Base-by-base conservation (phyloP, 2,888 invertebrate species). In the Smittia sp. region DNA sequence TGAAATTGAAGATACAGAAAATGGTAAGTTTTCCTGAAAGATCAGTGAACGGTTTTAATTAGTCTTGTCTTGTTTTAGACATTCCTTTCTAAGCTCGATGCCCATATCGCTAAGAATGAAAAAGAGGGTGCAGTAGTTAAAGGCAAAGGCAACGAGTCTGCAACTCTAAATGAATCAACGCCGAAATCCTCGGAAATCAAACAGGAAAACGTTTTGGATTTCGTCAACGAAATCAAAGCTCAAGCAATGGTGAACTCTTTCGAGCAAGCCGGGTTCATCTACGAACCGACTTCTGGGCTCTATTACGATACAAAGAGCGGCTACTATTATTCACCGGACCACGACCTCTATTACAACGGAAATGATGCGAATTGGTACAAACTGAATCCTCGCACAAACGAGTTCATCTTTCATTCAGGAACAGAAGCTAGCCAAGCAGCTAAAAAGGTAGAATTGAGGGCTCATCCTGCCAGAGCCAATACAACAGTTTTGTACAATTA, bases 321-420 rank as follows among this genome's bases (percentile, higher is more conserved):
- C 75, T 95, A 93, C 83, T 95, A 95, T 83, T 95, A 94, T 80
- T 93, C 94, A 54, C 78, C 96, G 95, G 91, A 92, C 80, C 87
- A 90, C 78, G 91, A 92, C 1, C 84, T 96, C 27, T 96, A 95
- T 80, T 97, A 96, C 79, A 94, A 96, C 81, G 92, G 93, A 4
- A 89, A 90, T 76, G 90, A 89, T 32, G 91, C 91, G 1, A 92
- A 89, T 74, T 96, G 96, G 80, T 91, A 94, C 79, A 87, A 86
- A 77, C 96, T 92, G 79, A 90, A 95, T 77, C 86, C 90, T 77
- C 87, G 88, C 32, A 90, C 87, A 70, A 86, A 91, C 78, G 84
- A 86, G 39, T 94, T 93, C 81, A 87, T 89, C 74, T 93, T 91
- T 80, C 92, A 94, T 81, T 93, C 93, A 1, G 91, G 91, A 83